These are phyloP conservation scores for Podarcis muralis DNA, from an alignment of 2,113 vertebrate species.

Conservation along the genomic window DNA sequence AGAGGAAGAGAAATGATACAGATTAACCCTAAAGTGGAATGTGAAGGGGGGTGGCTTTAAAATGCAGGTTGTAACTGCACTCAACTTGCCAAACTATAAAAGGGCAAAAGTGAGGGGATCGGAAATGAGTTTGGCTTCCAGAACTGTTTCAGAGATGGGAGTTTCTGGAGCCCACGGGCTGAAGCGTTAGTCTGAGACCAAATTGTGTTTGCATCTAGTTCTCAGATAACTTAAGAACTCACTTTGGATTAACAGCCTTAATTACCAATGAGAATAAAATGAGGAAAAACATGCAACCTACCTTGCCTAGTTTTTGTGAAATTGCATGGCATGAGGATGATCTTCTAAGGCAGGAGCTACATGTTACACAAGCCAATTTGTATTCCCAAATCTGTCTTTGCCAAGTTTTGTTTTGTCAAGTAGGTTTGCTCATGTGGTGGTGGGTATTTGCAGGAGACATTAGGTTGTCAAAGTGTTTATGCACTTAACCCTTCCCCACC, in stretches of 20 bases:
- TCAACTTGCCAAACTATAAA: neutral
- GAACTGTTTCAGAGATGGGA: neutral
- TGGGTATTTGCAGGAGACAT: neutral
- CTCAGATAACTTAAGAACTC: neutral
- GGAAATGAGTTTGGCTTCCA: neutral
- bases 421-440: neutral
- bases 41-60: neutral
- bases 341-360: too few species aligned
- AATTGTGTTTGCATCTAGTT: neutral
- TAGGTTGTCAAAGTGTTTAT: too few species aligned
- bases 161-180: neutral
- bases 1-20: neutral
- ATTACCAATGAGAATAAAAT: neutral
- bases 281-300: neutral
- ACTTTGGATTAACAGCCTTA: neutral
- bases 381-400: neutral
- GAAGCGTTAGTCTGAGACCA: neutral
- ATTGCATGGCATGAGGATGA: too few species aligned
- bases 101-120: conserved; percentile 35
- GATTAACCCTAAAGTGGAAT: neutral
- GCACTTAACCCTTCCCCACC: neutral
- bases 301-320: neutral
- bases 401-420: too few species aligned
- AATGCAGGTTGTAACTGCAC: conserved; percentile 3
- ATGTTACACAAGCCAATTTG: too few species aligned